These are phyloP conservation scores for Campopleginae sp. DNA, from an alignment of 2,888 invertebrate species.

Conservation along the genomic window DNA sequence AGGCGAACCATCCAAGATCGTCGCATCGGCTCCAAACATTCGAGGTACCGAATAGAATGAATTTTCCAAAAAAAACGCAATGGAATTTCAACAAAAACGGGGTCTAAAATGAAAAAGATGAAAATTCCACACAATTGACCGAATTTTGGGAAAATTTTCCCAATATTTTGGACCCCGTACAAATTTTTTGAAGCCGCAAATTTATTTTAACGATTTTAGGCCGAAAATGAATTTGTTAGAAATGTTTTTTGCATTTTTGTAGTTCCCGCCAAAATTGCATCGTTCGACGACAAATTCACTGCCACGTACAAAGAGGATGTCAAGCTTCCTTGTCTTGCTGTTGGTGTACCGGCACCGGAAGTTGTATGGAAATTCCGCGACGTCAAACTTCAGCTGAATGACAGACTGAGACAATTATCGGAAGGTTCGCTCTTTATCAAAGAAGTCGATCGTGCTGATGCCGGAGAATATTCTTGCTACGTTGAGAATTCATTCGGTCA, in stretches of 20 bases:
- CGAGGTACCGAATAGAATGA: conserved; percentile 86
- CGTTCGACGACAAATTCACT: conserved; percentile 96
- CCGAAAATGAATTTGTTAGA: not conserved
- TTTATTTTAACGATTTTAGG: not conserved
- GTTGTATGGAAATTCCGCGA: conserved; percentile 94
- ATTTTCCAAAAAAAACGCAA: not conserved
- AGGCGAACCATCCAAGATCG: conserved; percentile 95
- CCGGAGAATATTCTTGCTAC: conserved; percentile 97
- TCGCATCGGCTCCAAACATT: conserved; percentile 92
- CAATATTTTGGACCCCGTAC: no score
- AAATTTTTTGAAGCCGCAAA: not conserved
- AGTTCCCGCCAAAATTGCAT: conserved; percentile 97
- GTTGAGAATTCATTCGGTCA: conserved; percentile 97
- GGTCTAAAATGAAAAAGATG: not conserved
- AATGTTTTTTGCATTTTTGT: conserved; percentile 71
- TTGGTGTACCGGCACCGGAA: conserved; percentile 95
- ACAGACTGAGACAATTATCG: conserved; percentile 92
- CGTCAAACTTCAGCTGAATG: conserved; percentile 91
- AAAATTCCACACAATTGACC: not conserved
- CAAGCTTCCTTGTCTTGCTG: conserved; percentile 95
- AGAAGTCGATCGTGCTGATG: conserved; percentile 94
- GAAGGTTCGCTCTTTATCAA: conserved; percentile 97
- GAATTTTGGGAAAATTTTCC: not conserved
- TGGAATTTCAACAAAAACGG: not conserved
- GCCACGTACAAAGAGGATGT: conserved; percentile 97